Evolutionary conservation across 2,797 vertebrate species (phyloP).

Genomic region (Petrocephalus sullivani): DNA sequence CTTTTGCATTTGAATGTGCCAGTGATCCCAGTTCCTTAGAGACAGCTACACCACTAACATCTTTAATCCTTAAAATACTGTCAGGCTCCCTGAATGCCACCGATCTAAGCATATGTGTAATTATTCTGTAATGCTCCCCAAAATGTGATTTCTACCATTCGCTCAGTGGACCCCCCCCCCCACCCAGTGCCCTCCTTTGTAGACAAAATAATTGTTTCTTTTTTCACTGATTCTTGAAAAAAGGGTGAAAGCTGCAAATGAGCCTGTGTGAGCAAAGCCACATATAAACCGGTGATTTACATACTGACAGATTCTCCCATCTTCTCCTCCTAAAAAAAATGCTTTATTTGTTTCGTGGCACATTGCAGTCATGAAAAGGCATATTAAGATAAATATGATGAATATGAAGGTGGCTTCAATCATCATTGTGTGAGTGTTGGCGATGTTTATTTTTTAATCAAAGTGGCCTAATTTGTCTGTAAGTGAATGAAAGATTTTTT

Average conservation of each 20-base stretch:
- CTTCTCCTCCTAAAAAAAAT: slow-evolving; percentile 20
- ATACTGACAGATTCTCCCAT: slow-evolving; percentile 56
- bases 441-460: slow-evolving; percentile 1
- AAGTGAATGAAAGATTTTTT: background rate
- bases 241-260: slow-evolving; percentile 58
- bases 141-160: slow-evolving; percentile 82
- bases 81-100: slow-evolving; percentile 67
- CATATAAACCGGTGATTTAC: slow-evolving; percentile 54
- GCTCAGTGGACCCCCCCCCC: slow-evolving; percentile 55
- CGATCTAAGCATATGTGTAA: slow-evolving; percentile 88
- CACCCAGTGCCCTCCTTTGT: slow-evolving; percentile 57
- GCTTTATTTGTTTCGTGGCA: slow-evolving; percentile 53
- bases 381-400: slow-evolving; percentile 60
- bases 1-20: slow-evolving; percentile 86
- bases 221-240: slow-evolving; percentile 63
- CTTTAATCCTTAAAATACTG: slow-evolving; percentile 92
- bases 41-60: slow-evolving; percentile 78
- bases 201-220: slow-evolving; percentile 77
- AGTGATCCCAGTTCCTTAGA: slow-evolving; percentile 75
- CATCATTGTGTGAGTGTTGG: slow-evolving; percentile 25
- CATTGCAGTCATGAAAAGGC: slow-evolving; percentile 58
- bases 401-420: slow-evolving; percentile 56
- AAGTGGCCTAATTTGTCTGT: background rate
- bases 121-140: slow-evolving; percentile 79
- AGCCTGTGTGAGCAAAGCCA: slow-evolving; percentile 60